Conservation (phyloP, 2,113 vertebrate genomes). For the Eclectus roratus region DNA sequence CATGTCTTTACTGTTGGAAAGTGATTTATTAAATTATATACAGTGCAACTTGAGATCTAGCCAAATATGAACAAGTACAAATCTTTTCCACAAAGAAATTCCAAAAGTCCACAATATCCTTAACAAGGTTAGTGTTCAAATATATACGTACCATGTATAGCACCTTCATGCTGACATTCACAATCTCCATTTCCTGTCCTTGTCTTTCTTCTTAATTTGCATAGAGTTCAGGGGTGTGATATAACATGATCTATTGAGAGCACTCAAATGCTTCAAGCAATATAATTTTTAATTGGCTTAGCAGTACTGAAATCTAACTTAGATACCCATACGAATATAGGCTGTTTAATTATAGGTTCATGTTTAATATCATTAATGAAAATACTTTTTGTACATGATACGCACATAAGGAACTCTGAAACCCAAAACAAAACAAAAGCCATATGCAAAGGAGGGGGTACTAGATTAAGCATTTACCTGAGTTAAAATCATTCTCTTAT, state of each 20-base stretch:
- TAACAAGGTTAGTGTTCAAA: neutral
- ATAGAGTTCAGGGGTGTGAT: neutral
- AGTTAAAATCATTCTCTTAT: neutral
- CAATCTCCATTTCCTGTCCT: neutral
- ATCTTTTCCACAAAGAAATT: neutral
- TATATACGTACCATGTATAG: neutral
- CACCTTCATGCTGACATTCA: neutral
- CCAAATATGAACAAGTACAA: neutral
- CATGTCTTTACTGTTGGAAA: neutral
- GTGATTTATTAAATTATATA: neutral
- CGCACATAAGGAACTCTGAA: neutral
- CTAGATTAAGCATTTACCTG: neutral
- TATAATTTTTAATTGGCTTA: neutral
- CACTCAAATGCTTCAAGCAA: neutral
- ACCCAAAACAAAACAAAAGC: neutral
- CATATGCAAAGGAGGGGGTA: neutral
- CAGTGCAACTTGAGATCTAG: neutral
- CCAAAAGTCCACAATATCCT: neutral
- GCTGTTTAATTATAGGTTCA: neutral
- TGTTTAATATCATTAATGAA: neutral
- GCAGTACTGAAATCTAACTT: neutral
- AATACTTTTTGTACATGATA: neutral
- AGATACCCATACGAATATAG: neutral
- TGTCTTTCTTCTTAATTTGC: neutral
- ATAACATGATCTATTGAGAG: neutral